phyloP scores from a whole-genome alignment of 2,888 invertebrate genomes.

The Zele albiditarsus region DNA sequence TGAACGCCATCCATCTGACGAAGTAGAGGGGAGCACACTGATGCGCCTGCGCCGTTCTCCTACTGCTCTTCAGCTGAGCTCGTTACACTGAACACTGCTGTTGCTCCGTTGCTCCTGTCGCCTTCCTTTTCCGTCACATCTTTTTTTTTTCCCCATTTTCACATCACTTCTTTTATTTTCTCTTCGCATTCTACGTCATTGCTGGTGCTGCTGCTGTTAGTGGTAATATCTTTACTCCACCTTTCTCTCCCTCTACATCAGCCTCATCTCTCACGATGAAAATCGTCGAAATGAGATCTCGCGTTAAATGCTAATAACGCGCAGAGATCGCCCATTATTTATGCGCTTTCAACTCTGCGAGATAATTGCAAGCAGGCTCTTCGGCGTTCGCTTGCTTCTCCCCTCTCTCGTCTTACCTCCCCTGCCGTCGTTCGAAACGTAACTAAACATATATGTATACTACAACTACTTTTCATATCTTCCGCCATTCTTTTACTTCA shows the following conservation, averaged over 20 bases:
- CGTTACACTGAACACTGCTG: not conserved
- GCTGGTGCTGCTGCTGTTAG: conserved; percentile 7
- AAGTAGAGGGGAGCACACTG: no score
- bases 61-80: conserved; percentile 15
- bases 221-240: conserved; percentile 23
- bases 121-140: not conserved
- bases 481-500: no score
- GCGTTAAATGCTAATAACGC: conserved; percentile 53
- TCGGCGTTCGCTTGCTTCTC: not conserved
- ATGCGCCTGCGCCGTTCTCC: conserved; percentile 22
- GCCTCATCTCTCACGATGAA: conserved; percentile 24
- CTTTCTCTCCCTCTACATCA: conserved; percentile 22
- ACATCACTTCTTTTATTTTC: not conserved
- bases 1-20: no score
- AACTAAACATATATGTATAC: not conserved
- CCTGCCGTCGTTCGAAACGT: not conserved
- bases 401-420: not conserved
- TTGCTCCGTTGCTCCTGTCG: not conserved
- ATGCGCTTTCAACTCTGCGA: conserved; percentile 31
- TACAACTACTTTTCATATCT: no score
- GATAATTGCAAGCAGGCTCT: conserved; percentile 18
- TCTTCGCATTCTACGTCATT: not conserved
- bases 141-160: conserved; percentile 21
- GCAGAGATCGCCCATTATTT: conserved; percentile 31
- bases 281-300: conserved; percentile 50